These are phyloP conservation scores for Tipula lateralis DNA, from an alignment of 2,888 invertebrate species.

Conservation along the genomic window DNA sequence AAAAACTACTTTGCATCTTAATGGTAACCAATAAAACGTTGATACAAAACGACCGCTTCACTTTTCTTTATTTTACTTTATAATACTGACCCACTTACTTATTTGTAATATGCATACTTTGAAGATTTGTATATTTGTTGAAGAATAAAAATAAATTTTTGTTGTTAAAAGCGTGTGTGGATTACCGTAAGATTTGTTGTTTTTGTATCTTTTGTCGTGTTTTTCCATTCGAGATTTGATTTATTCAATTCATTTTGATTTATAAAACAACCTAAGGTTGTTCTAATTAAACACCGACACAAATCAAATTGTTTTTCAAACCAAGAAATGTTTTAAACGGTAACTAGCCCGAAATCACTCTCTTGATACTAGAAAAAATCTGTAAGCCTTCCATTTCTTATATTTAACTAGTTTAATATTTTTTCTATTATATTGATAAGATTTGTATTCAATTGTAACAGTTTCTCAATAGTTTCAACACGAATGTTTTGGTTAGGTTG, in stretches of 20 bases:
- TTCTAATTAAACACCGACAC: neutral
- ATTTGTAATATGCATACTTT: neutral
- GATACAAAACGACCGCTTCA: neutral
- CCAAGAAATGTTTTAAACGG: too few species aligned
- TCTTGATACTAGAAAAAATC: too few species aligned
- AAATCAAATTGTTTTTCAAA: neutral
- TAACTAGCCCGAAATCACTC: too few species aligned
- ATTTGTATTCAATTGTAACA: too few species aligned
- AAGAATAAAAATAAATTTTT: neutral
- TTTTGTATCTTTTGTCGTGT: neutral
- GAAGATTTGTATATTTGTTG: neutral
- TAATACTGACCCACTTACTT: conserved; percentile 6
- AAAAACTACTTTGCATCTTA: conserved; percentile 11
- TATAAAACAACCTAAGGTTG: neutral
- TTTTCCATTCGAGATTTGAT: neutral
- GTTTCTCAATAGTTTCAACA: too few species aligned
- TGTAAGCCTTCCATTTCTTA: too few species aligned
- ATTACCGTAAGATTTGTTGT: neutral
- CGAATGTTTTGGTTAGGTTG: too few species aligned
- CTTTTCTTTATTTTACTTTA: conserved; percentile 19
- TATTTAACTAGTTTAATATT: too few species aligned
- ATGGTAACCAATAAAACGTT: neutral
- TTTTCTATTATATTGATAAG: too few species aligned
- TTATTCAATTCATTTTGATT: neutral
- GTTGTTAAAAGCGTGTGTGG: neutral